These are phyloP conservation scores for Synodontis membranacea DNA, from an alignment of 2,113 vertebrate species.

Conservation along the genomic window DNA sequence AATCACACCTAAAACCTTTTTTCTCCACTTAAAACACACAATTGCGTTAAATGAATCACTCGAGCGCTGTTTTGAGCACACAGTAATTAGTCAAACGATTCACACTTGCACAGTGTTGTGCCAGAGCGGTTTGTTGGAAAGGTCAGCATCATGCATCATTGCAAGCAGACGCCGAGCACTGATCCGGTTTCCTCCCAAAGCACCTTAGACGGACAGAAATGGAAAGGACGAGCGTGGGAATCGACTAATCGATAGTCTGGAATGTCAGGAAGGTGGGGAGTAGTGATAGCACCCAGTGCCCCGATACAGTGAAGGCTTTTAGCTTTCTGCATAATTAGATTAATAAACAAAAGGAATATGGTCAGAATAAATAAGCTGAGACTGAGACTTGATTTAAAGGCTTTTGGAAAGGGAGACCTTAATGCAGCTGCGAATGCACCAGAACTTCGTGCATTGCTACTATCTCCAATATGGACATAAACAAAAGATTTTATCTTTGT, in stretches of 20 bases:
- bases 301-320: background rate
- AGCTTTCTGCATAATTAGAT: background rate
- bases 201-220: background rate
- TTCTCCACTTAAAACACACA: conserved; percentile 22
- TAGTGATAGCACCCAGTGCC: conserved; percentile 7
- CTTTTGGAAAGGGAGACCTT: background rate
- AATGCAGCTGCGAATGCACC: background rate
- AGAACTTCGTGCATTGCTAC: background rate
- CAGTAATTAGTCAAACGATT: conserved; percentile 41
- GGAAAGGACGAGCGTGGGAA: conserved; percentile 1
- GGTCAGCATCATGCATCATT: conserved; percentile 44
- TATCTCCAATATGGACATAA: background rate
- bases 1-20: conserved; percentile 12
- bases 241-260: background rate
- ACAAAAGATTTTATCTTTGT: no score
- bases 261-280: background rate
- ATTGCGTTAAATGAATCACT: conserved; percentile 34
- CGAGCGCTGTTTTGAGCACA: conserved; percentile 30
- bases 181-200: conserved; percentile 16
- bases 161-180: conserved; percentile 7
- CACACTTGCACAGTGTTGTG: conserved; percentile 20
- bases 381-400: background rate
- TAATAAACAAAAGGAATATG: no score
- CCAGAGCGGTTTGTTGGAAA: conserved; percentile 34
- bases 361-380: background rate